Evolutionary conservation across 2,113 vertebrate genomes (phyloP).

Genomic region (Phylloscopus whistleri): DNA sequence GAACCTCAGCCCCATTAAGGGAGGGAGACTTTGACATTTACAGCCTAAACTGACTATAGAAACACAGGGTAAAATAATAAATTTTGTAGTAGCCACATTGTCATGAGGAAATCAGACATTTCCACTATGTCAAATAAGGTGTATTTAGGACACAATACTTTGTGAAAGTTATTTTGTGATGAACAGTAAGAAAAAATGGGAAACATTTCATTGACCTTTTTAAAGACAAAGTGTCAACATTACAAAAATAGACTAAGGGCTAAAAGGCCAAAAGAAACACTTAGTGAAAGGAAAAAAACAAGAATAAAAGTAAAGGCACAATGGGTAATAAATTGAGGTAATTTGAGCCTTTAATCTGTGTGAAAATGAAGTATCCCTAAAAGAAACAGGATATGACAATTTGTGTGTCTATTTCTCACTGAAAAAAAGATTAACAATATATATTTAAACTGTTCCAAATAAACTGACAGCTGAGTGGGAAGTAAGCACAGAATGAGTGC

Average conservation of each 20-base stretch:
- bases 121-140: background rate
- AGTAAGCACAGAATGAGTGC: background rate
- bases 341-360: background rate
- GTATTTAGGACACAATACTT: background rate
- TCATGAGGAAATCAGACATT: background rate
- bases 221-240: background rate
- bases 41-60: background rate
- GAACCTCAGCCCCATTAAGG: background rate
- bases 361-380: background rate
- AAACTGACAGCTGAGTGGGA: background rate
- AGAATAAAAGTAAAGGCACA: background rate
- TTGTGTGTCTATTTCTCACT: background rate
- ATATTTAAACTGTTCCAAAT: background rate
- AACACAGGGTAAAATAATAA: background rate
- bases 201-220: background rate
- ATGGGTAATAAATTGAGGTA: background rate
- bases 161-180: background rate
- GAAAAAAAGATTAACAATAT: background rate
- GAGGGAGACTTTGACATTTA: background rate
- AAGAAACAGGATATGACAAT: background rate
- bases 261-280: background rate
- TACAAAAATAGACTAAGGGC: background rate
- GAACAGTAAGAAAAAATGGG: background rate
- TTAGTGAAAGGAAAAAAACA: background rate
- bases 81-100: background rate